A percentile compares a stretch with the other conserved stretches of the same genome.
phyloP scores from a whole-genome alignment of 2,113 vertebrate species.

The Hylia prasina region DNA sequence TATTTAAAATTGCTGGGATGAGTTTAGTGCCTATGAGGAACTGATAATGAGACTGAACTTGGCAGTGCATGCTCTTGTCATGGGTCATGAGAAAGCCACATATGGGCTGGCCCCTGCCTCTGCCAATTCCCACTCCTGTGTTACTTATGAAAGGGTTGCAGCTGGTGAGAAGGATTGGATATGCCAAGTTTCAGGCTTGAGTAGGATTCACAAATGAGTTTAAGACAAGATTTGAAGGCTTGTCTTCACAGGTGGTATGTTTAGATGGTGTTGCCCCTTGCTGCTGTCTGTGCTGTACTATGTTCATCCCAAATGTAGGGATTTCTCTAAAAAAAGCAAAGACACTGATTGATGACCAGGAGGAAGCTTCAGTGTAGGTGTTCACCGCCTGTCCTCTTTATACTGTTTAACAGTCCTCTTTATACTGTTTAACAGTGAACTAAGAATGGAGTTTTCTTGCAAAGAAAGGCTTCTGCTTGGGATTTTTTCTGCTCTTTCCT shows the following conservation, averaged over 20 bases:
- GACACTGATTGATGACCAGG: background rate
- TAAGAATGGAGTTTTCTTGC: background rate
- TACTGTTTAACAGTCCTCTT: background rate
- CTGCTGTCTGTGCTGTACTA: background rate
- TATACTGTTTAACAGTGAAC: background rate
- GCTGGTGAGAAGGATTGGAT: background rate
- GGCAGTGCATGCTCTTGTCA: background rate
- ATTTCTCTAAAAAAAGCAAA: background rate
- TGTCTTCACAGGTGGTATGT: background rate
- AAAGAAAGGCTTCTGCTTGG: background rate
- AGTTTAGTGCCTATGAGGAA: background rate
- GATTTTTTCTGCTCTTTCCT: background rate
- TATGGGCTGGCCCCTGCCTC: background rate
- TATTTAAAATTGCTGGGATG: background rate
- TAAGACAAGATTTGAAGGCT: background rate
- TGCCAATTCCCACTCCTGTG: background rate
- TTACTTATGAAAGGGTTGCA: background rate
- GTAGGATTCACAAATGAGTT: background rate
- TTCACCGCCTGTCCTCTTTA: background rate
- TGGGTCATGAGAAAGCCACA: background rate
- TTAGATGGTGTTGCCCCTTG: background rate
- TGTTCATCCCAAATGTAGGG: background rate
- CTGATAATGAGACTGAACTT: background rate
- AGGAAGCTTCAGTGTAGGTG: background rate
- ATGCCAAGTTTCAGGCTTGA: background rate